Conservation (phyloP, 2,888 invertebrate genomes). For the Temnothorax rugatulus region DNA sequence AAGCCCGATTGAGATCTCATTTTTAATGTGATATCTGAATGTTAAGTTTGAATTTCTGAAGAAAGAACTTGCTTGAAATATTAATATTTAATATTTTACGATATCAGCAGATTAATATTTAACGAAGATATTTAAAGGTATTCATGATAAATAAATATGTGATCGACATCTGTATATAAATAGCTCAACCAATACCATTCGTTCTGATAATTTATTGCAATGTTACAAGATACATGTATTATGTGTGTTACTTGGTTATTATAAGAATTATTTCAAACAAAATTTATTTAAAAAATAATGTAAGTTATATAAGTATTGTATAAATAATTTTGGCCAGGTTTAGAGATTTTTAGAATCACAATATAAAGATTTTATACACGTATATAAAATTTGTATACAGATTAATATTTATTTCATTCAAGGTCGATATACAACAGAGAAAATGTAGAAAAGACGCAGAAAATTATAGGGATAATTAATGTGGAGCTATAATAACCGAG, state of each 20-base stretch:
- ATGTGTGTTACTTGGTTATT: no score
- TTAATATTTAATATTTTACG: no score
- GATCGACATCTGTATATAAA: no score
- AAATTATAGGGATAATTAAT: background rate
- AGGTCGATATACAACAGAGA: background rate
- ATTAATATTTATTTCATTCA: background rate
- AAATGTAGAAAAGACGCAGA: background rate
- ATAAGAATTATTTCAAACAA: no score
- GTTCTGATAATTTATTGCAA: no score
- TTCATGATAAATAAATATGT: background rate
- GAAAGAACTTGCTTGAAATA: background rate
- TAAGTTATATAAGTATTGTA: background rate
- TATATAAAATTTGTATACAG: background rate
- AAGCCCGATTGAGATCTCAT: no score
- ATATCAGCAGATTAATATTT: no score
- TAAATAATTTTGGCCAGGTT: background rate
- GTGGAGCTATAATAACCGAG: constrained; percentile 30
- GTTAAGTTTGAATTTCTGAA: no score
- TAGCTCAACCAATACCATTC: no score
- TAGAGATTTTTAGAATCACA: background rate
- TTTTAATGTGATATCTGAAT: no score
- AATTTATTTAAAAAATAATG: no score
- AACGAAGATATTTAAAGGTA: background rate
- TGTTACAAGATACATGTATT: no score
- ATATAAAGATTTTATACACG: background rate